Evolutionary conservation across 2,113 vertebrate species (phyloP).

Genomic region (Bothrops jararaca): DNA sequence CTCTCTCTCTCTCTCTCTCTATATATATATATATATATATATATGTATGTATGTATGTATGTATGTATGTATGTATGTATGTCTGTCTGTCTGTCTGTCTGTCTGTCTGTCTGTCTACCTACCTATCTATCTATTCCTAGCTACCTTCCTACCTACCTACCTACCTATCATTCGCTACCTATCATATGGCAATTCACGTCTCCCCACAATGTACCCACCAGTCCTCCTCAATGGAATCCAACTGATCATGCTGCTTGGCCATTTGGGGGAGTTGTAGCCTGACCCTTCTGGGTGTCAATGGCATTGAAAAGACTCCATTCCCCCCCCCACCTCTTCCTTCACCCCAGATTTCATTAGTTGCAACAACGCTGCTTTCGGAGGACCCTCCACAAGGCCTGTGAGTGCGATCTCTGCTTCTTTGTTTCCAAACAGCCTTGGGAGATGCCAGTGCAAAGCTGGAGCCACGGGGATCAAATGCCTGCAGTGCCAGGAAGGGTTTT

Average conservation of each 20-base stretch:
- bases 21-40: too few relatives aligned
- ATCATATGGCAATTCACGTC: neutral
- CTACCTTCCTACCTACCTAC: too few relatives aligned
- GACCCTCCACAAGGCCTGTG: neutral
- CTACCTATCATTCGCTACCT: neutral
- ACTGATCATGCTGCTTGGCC: neutral
- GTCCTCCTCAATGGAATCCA: neutral
- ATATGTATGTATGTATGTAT: too few relatives aligned
- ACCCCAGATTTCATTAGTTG: too few relatives aligned
- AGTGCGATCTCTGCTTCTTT: neutral
- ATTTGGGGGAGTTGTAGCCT: neutral
- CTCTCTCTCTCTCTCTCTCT: too few relatives aligned
- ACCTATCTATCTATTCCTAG: too few relatives aligned
- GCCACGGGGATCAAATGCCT: conserved; percentile 61
- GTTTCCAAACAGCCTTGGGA: conserved; percentile 66
- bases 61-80: too few relatives aligned
- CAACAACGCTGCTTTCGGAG: fast-evolving
- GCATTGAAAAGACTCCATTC: neutral
- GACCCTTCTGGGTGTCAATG: neutral
- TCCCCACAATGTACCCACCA: neutral
- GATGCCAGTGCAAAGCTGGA: conserved; percentile 70
- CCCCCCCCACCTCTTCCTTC: neutral
- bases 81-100: too few relatives aligned
- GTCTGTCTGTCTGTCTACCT: too few relatives aligned
- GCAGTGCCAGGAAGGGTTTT: conserved; percentile 67